Evolutionary conservation across 2,113 vertebrate species (phyloP).

Genomic region (Oreochromis spilurus): DNA sequence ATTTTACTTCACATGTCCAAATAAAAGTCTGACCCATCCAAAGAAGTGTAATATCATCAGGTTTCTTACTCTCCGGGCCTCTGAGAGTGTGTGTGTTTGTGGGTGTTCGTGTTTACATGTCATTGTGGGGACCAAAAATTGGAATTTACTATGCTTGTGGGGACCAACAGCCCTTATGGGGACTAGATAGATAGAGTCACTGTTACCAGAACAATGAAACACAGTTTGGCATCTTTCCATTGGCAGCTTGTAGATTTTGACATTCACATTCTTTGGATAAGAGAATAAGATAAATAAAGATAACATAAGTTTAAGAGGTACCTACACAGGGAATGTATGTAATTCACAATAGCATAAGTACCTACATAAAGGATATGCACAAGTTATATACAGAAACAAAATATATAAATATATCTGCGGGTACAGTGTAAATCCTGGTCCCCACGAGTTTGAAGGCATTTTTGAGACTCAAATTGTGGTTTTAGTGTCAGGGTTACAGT

Average conservation of each 20-base stretch:
- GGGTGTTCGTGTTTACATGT: accelerated
- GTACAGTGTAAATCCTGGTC: neutral
- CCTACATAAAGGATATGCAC: neutral
- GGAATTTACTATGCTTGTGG: neutral
- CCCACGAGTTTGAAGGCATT: neutral
- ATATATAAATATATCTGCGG: neutral
- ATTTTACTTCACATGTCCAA: neutral
- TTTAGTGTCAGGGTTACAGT: neutral
- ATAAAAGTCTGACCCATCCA: neutral
- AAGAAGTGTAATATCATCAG: neutral
- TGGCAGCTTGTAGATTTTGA: neutral
- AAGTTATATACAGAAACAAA: neutral
- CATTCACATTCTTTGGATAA: neutral
- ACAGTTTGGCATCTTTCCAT: neutral
- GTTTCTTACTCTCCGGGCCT: accelerated
- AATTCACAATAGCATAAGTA: neutral
- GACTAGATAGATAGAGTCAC: neutral
- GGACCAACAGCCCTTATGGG: neutral
- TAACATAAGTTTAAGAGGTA: neutral
- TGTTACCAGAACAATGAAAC: neutral
- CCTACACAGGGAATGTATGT: accelerated
- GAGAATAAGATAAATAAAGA: neutral
- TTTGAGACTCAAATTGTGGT: neutral
- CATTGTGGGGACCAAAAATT: neutral
- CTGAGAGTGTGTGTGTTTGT: neutral